A percentile compares a stretch with the other conserved stretches of the same genome.
phyloP scores from a whole-genome alignment of 2,113 vertebrate species.

The Engystomops pustulosus region DNA sequence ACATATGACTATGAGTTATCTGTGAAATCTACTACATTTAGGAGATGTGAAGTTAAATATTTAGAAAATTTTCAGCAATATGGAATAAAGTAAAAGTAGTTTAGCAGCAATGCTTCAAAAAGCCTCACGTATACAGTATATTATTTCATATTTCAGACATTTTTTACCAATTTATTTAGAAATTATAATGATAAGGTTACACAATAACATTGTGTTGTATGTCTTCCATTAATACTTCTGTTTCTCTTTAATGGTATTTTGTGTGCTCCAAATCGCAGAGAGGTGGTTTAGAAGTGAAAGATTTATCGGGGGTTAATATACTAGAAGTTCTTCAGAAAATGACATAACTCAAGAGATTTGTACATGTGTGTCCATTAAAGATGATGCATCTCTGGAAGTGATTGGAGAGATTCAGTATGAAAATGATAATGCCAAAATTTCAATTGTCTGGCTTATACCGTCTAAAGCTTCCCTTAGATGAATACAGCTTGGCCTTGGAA shows the following conservation, averaged over 20 bases:
- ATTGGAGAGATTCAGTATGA: background rate
- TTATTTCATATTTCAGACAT: too few species aligned
- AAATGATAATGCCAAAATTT: background rate
- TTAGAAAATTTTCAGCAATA: too few species aligned
- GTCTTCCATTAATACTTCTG: background rate
- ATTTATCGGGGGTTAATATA: background rate
- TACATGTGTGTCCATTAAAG: background rate
- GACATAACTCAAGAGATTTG: background rate
- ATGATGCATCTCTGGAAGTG: background rate
- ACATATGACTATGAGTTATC: too few species aligned
- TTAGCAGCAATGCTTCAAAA: too few species aligned
- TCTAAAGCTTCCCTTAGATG: background rate
- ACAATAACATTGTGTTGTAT: background rate
- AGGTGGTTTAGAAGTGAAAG: background rate
- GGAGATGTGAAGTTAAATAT: too few species aligned
- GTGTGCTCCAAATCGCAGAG: background rate
- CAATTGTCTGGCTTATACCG: background rate
- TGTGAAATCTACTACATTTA: too few species aligned
- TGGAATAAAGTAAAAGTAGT: too few species aligned
- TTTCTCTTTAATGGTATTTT: background rate
- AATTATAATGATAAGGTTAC: background rate
- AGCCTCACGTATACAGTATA: too few species aligned
- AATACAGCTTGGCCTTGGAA: background rate
- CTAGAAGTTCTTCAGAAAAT: conserved; percentile 1
- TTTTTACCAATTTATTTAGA: background rate